Evolutionary conservation across 2,888 invertebrate species (phyloP).

Genomic region (Pristionchus mayeri): DNA sequence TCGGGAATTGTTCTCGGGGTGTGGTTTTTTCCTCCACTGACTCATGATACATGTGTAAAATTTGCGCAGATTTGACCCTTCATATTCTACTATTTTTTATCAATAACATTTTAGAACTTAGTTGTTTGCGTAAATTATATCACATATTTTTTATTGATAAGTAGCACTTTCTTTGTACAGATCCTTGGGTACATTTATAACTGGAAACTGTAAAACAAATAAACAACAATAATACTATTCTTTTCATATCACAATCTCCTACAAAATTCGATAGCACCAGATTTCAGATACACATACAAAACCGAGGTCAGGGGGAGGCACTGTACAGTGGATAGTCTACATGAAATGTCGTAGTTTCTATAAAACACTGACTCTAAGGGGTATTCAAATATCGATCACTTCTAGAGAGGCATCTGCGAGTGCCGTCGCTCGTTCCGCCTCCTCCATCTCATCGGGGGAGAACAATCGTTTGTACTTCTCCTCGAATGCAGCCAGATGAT

Average conservation of each 20-base stretch:
- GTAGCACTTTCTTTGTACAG: conserved; percentile 14
- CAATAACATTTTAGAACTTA: no score
- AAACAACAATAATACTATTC: not conserved
- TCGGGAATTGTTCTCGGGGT: no score
- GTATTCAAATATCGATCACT: conserved; percentile 20
- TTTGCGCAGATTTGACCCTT: no score
- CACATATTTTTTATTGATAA: not conserved
- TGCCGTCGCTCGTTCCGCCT: conserved; percentile 39
- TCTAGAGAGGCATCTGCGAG: conserved; percentile 39
- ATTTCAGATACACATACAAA: not conserved
- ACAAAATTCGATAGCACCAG: not conserved
- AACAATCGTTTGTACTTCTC: not conserved
- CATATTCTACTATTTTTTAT: no score
- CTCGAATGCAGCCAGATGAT: conserved; percentile 3
- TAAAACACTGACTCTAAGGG: not conserved
- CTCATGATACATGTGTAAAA: no score
- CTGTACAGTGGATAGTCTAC: not conserved
- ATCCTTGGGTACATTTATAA: not conserved
- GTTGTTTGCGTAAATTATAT: no score
- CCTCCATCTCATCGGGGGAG: conserved; percentile 19
- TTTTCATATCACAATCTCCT: conserved; percentile 13
- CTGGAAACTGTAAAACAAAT: not conserved
- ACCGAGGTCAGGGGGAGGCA: not conserved
- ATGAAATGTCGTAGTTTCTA: not conserved
- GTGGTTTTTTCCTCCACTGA: no score